These are phyloP conservation scores for Theretra japonica DNA, from an alignment of 2,888 invertebrate genomes.

Conservation along the genomic window DNA sequence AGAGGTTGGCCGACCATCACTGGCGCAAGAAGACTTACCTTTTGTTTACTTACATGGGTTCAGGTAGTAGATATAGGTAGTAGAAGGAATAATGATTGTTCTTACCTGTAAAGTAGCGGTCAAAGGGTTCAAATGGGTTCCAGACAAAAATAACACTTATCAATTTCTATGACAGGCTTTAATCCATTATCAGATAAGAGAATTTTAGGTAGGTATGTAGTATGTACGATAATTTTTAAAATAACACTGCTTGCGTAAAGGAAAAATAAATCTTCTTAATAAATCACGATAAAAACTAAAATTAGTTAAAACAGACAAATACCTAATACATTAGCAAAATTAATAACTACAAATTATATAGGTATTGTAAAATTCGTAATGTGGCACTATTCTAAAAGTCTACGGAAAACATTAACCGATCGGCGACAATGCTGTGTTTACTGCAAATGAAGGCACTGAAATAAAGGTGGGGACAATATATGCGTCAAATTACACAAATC, in stretches of 20 bases:
- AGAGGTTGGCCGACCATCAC: no score
- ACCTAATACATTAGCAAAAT: constrained; percentile 66
- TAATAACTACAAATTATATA: constrained; percentile 62
- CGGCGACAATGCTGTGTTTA: constrained; percentile 57
- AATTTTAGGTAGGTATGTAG: constrained; percentile 66
- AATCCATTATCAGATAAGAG: constrained; percentile 77
- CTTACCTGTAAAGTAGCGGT: no score
- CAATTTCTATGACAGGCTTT: constrained; percentile 67
- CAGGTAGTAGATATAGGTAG: no score
- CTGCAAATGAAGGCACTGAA: constrained; percentile 75
- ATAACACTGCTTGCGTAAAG: constrained; percentile 51
- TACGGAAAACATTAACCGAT: constrained; percentile 61
- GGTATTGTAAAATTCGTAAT: constrained; percentile 57
- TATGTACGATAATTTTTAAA: constrained; percentile 67
- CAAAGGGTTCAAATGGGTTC: background rate
- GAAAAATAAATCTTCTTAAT: constrained; percentile 44
- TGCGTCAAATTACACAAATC: background rate
- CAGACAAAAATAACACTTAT: constrained; percentile 26
- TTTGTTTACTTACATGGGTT: no score
- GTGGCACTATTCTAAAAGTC: constrained; percentile 61
- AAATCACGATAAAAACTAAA: constrained; percentile 65
- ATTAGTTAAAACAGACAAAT: constrained; percentile 64
- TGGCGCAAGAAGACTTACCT: no score
- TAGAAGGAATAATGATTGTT: background rate
- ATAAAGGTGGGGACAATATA: constrained; percentile 70